Evolutionary conservation across 2,113 vertebrate genomes (phyloP).

Genomic region (Thalassoma bifasciatum): DNA sequence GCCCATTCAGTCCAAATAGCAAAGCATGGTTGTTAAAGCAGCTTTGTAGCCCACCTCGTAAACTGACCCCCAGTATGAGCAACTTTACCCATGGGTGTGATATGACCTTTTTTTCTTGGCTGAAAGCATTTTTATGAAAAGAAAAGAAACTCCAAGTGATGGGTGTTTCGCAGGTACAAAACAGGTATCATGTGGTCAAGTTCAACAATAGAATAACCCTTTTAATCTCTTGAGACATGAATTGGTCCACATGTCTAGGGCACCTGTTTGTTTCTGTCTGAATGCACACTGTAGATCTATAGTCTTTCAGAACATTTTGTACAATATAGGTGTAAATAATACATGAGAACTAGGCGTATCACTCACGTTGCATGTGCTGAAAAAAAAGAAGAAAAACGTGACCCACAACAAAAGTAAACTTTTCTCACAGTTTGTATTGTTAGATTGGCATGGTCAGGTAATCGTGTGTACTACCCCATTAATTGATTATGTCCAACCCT

Average conservation of each 20-base stretch:
- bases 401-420: neutral
- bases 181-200: conserved; percentile 6
- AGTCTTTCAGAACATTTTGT: neutral
- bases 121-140: conserved; percentile 8
- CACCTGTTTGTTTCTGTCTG: conserved; percentile 2
- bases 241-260: neutral
- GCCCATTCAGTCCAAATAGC: no score
- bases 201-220: conserved; percentile 29
- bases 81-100: neutral
- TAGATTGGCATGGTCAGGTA: neutral
- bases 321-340: conserved; percentile 22
- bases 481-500: neutral
- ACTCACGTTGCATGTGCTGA: neutral
- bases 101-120: neutral
- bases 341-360: conserved; percentile 25
- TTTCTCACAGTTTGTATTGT: neutral
- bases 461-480: neutral
- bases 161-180: neutral
- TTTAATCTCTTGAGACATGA: conserved; percentile 12
- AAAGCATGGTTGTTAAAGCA: no score
- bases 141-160: neutral
- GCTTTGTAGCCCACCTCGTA: neutral
- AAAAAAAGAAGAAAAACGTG: neutral
- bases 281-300: neutral
- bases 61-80: neutral